phyloP scores from a whole-genome alignment of 2,888 invertebrate genomes.

The Empis livida region DNA sequence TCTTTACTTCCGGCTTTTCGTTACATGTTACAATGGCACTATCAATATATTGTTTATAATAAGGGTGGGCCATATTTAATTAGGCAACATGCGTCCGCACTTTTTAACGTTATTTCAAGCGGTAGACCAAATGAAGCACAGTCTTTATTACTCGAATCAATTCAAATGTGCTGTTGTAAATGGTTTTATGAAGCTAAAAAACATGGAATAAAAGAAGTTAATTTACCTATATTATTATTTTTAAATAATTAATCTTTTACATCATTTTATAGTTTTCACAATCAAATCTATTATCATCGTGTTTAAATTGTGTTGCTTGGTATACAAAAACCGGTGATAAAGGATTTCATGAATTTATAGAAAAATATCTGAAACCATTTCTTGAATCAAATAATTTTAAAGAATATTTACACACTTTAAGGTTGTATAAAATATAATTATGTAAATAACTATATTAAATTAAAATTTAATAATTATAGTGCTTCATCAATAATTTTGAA shows the following conservation, averaged over 20 bases:
- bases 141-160: constrained; percentile 20
- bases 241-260: neutral
- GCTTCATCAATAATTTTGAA: constrained; percentile 25
- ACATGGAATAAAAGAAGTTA: constrained; percentile 25
- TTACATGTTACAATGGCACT: constrained; percentile 34
- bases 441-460: constrained; percentile 6
- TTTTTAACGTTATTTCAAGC: constrained; percentile 25
- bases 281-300: constrained; percentile 26
- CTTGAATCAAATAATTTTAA: constrained; percentile 22
- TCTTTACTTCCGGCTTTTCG: constrained; percentile 30
- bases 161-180: constrained; percentile 29
- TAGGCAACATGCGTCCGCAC: constrained; percentile 33
- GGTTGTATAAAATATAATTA: constrained; percentile 17
- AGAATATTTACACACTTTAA: constrained; percentile 19
- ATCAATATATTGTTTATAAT: constrained; percentile 29
- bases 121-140: constrained; percentile 23
- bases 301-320: constrained; percentile 25
- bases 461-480: constrained; percentile 13
- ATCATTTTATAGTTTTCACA: constrained; percentile 27
- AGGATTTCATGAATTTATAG: constrained; percentile 21
- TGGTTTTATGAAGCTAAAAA: constrained; percentile 30
- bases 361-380: constrained; percentile 26
- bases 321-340: constrained; percentile 17
- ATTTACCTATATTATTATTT: constrained; percentile 1
- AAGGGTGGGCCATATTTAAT: constrained; percentile 29